Evolutionary conservation across 1,140 invertebrate genomes (phyloP).

Genomic region (Olivierus martensii): DNA sequence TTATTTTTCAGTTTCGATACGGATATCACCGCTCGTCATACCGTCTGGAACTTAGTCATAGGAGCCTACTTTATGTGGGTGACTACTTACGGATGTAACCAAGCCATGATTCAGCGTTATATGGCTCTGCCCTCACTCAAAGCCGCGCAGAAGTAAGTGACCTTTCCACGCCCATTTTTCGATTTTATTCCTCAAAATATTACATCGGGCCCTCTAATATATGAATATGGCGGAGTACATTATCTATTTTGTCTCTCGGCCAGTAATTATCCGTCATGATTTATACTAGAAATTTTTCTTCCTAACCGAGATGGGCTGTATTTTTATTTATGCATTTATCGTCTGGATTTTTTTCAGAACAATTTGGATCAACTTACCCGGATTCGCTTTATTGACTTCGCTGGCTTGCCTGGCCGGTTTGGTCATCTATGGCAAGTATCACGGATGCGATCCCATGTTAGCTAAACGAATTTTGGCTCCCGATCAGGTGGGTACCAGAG

Average conservation of each 20-base stretch:
- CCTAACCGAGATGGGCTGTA: too few relatives aligned
- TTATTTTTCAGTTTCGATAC: conserved; percentile 28
- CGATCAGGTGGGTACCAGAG: conserved; percentile 14
- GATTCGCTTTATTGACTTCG: neutral
- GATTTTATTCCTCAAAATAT: too few relatives aligned
- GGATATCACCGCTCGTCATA: conserved; percentile 35
- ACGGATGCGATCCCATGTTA: conserved; percentile 30
- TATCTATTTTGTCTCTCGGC: too few relatives aligned
- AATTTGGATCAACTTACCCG: neutral
- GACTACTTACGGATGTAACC: conserved; percentile 63
- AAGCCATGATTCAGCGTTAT: conserved; percentile 69
- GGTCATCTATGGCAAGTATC: conserved; percentile 27
- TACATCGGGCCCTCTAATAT: too few relatives aligned
- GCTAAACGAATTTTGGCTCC: conserved; percentile 16
- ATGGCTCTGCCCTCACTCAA: conserved; percentile 52
- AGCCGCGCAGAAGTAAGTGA: conserved; percentile 38
- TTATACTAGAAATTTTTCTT: too few relatives aligned
- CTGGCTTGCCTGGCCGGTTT: conserved; percentile 21
- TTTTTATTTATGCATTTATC: too few relatives aligned
- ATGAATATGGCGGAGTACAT: too few relatives aligned
- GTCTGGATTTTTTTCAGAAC: too few relatives aligned
- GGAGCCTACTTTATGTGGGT: conserved; percentile 46
- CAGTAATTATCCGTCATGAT: too few relatives aligned
- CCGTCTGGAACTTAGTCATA: conserved; percentile 34
- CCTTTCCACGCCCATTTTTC: too few relatives aligned